A percentile compares a stretch with the other conserved stretches of the same genome.
Conservation (phyloP, 2,113 vertebrate genomes). For the Ursus arctos region DNA sequence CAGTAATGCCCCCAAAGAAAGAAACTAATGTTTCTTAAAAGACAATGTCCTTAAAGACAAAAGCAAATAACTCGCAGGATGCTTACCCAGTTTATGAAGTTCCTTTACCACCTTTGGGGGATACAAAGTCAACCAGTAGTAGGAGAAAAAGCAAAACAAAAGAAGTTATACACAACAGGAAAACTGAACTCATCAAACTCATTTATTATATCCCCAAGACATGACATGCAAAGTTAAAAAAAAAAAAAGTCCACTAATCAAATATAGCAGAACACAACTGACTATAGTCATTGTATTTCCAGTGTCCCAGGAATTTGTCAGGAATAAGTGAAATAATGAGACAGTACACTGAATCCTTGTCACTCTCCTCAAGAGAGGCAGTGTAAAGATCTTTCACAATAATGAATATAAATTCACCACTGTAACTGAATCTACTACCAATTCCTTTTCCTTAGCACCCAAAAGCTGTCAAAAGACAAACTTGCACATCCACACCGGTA, state of each 20-base stretch:
- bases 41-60: slow-evolving; percentile 35
- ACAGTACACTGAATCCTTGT: background rate
- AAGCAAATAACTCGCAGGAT: slow-evolving; percentile 48
- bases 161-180: background rate
- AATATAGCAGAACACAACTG: background rate
- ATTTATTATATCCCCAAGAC: background rate
- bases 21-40: slow-evolving; percentile 43
- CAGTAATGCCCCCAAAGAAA: slow-evolving; percentile 54
- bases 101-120: background rate
- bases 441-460: background rate
- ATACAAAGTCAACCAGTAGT: background rate
- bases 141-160: slow-evolving; percentile 10
- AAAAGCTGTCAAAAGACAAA: slow-evolving; percentile 41
- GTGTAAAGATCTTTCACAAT: background rate
- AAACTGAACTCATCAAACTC: background rate
- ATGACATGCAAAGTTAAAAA: background rate
- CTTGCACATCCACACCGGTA: background rate
- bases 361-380: background rate
- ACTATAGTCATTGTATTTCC: background rate
- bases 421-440: background rate
- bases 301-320: background rate
- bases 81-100: slow-evolving; percentile 16
- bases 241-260: background rate
- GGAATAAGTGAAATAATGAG: background rate
- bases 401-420: background rate